A percentile compares a stretch with the other conserved stretches of the same genome.
Conservation (phyloP, 1,140 invertebrate species). For the Drosophila sturtevanti region DNA sequence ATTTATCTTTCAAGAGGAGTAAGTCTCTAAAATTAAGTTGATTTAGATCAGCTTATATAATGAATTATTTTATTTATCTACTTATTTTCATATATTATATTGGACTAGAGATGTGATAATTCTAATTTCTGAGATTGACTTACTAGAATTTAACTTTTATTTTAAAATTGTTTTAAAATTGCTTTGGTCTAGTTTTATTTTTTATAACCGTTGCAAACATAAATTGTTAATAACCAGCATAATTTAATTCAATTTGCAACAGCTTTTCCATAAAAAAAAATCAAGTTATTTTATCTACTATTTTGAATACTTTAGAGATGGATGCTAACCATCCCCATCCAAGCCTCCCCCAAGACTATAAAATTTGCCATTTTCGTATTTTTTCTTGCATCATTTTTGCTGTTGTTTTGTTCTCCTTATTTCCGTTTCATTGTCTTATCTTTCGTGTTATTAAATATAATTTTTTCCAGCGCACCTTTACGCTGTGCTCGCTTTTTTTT, state of each 20-base stretch:
- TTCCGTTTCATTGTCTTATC: conserved; percentile 61
- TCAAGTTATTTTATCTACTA: conserved; percentile 3
- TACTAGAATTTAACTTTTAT: too few relatives aligned
- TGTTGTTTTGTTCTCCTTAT: conserved; percentile 11
- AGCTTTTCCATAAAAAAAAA: conserved; percentile 7
- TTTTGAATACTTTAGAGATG: neutral
- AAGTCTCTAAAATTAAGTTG: too few relatives aligned
- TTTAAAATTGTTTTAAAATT: neutral
- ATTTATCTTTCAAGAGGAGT: too few relatives aligned
- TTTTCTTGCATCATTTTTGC: neutral
- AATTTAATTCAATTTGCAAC: conserved; percentile 5
- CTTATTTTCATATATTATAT: too few relatives aligned
- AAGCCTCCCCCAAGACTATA: neutral
- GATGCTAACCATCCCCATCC: neutral
- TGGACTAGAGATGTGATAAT: too few relatives aligned
- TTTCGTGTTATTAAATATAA: conserved; percentile 72
- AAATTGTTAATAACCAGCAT: neutral
- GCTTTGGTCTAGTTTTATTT: conserved; percentile 2
- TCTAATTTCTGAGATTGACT: too few relatives aligned
- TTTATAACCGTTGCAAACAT: conserved; percentile 16
- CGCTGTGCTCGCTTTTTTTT: conserved; percentile 1
- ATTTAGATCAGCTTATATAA: too few relatives aligned
- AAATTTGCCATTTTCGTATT: neutral
- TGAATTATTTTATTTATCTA: too few relatives aligned
- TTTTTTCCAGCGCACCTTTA: conserved; percentile 61